phyloP scores from a whole-genome alignment of 2,888 invertebrate species.

The Coremacera marginata region DNA sequence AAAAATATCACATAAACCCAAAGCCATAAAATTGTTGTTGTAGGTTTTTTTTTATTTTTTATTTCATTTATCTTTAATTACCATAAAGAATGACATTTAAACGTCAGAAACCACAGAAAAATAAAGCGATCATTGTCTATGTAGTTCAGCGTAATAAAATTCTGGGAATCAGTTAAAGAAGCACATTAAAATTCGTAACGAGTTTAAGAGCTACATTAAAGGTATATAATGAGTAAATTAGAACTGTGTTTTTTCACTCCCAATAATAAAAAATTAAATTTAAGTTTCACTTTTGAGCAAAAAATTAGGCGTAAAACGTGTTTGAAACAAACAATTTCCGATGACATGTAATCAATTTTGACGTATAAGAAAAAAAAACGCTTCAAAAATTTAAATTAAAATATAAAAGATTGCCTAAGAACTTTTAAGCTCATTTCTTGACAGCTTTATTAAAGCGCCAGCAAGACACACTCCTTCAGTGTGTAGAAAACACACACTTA shows the following conservation, averaged over 20 bases:
- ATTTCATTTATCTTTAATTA: background rate
- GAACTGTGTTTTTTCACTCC: background rate
- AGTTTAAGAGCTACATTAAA: background rate
- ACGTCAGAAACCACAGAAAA: background rate
- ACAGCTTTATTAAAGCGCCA: background rate
- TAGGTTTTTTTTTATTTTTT: background rate
- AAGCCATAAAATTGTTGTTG: background rate
- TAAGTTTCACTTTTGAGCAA: background rate
- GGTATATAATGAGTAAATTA: background rate
- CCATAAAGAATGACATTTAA: background rate
- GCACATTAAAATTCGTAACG: background rate
- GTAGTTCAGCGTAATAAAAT: background rate
- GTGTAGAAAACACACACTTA: background rate
- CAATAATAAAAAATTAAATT: background rate
- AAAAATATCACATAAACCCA: background rate
- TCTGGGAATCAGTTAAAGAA: background rate
- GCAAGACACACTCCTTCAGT: background rate
- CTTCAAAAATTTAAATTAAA: background rate
- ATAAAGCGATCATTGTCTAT: background rate
- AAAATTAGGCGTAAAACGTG: background rate
- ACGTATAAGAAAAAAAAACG: background rate
- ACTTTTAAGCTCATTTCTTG: background rate
- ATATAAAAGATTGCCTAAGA: background rate
- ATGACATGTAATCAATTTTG: background rate
- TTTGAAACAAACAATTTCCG: background rate